Evolutionary conservation across 2,797 vertebrate genomes (phyloP), one percentile per base, ranked within the genome.

Genomic region (Myripristis jacobus): DNA sequence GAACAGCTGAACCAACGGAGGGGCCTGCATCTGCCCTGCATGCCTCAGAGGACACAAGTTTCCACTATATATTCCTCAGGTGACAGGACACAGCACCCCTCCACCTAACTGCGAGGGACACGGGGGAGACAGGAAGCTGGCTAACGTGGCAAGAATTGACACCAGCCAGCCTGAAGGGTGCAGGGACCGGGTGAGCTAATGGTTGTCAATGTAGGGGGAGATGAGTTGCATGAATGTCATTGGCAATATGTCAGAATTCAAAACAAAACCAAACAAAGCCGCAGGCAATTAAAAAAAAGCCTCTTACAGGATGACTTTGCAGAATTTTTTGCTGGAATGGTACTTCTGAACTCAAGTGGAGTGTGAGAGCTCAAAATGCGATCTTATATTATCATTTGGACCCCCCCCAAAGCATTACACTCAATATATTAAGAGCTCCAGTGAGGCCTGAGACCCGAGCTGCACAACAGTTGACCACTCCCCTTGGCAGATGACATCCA

Each of bases 1-100:
- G 68, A 70, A 82, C 89, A 89, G 88, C 88, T 89, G 86, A 90
- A 83, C 72, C 73, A 87, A 84, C 75, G 55, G 27, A 54, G 72
- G 72, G 53, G 62, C n/a, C 78, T 66, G 73, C 69, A 58, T 73
- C 54, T 62, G 77, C 43, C 64, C 2, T n/a, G 22, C 85, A 88
- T 82, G 66, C 77, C 75, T 79, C 72, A 48, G 54, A 65, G 81
- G 78, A 85, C 77, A 79, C 61, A 55, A 71, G 70, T 88, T 81
- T 82, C 84, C 73, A 85, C 70, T 58, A 68, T 51, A 58, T 70
- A 82, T 80, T 77, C 79, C 72, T 80, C 77, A 85, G 80, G 87
- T 88, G 90, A 88, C 86, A 83, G 75, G 21, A 47, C 47, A 54
- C 53, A 56, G 59, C 63, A 54, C 59, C 61, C 50, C 31, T 38